Evolutionary conservation across 2,888 invertebrate genomes (phyloP).

Genomic region (Drosophila recens): DNA sequence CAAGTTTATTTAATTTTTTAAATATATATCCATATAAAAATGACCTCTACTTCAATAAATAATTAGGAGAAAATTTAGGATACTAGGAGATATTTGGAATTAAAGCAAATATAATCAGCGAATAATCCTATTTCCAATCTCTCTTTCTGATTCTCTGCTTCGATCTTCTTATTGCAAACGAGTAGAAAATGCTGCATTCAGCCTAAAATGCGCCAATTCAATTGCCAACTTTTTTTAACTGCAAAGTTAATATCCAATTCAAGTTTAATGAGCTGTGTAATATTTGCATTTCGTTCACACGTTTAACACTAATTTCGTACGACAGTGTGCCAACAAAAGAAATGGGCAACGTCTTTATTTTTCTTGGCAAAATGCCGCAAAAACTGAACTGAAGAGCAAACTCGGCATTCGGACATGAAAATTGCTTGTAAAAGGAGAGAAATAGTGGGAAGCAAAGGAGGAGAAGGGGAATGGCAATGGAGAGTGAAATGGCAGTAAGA

Average conservation of each 20-base stretch:
- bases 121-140: background rate
- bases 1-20: background rate
- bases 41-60: too few species aligned
- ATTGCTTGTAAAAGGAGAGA: conserved; percentile 37
- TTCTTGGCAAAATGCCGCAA: conserved; percentile 69
- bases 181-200: background rate
- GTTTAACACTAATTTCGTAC: conserved; percentile 66
- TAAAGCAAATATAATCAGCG: too few species aligned
- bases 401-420: conserved; percentile 33
- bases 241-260: conserved; percentile 64
- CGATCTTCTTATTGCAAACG: background rate
- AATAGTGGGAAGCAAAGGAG: background rate
- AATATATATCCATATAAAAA: background rate
- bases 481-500: conserved; percentile 25
- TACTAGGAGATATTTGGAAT: too few species aligned
- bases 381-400: background rate
- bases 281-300: conserved; percentile 78
- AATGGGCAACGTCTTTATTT: conserved; percentile 47
- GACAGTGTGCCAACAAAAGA: conserved; percentile 41
- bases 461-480: too few species aligned
- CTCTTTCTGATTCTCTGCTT: too few species aligned
- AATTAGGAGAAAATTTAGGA: too few species aligned
- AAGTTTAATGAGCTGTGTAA: conserved; percentile 75
- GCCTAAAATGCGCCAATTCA: conserved; percentile 6
- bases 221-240: conserved; percentile 53